Base-by-base conservation (phyloP, 2,113 vertebrate species). In the Ammospiza nelsoni region DNA sequence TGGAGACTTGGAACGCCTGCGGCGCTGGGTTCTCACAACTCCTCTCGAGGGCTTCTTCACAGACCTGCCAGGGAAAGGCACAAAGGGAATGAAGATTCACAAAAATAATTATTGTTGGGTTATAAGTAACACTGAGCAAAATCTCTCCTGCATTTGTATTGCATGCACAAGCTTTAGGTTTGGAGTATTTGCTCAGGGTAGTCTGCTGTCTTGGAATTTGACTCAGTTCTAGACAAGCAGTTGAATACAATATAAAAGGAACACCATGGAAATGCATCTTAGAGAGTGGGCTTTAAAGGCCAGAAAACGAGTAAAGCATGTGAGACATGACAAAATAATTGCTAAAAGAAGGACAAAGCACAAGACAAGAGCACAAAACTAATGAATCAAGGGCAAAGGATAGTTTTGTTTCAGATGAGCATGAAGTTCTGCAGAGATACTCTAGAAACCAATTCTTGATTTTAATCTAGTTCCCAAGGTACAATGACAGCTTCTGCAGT, bases 1-100 rank as follows among this genome's bases (percentile, higher is more conserved):
- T 7, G 99, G 99, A 81, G 99, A 99, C 96, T 99, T 99, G 67
- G 99, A 99, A 73, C 99, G 97, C 24, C 99, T 98, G 24, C 99
- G 98, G 25, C 99, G 98, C 96, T 99, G 99, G 29, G 97, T 98
- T 96, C 99, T 98, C 71, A 97, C 97, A 13, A 89, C 95, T 89
- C 98, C 99, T 97, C 99, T 97, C 10, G 98, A 98, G 15, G 99
- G 97, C 95, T 99, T 99, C 96, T 98, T 98, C 82, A 97, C 95
- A 75, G 98, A 98, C 73, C 99, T 99, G 54, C n/a, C 89, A 88
- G 8, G 27, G 54, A 84, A 94, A 90, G 72, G 85, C 1, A 90
- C 1, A 84, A 59, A 85, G 54, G 46, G 43, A 93, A 44, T 44
- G 22, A 80, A 78, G 52, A 65, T 12, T 44, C 68, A 58, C 27